Base-by-base conservation (phyloP, 2,888 invertebrate species). In the Nymphalis urticae region DNA sequence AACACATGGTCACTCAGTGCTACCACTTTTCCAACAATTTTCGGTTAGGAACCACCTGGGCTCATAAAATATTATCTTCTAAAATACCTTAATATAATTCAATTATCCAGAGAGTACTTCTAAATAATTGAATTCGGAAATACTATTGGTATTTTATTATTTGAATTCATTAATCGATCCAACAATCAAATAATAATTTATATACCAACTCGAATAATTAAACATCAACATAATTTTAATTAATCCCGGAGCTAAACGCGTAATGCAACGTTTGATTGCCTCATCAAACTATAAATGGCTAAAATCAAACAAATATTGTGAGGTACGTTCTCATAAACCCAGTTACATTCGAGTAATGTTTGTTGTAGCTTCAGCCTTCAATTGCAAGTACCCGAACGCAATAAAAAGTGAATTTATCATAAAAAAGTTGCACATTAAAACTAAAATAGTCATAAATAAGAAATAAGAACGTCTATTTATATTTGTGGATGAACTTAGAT, bases 381-480 rank as follows among this genome's bases (percentile, higher is more conserved):
- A 82, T 84, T 82, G 80, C 77, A 71, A 79, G 77, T 75, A 79
- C 76, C 79, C 77, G 80, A 77, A 80, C 76, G 79, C 76, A 84
- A 87, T 90, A 90, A 89, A 87, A 87, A 73, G 75, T 77, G 80
- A 86, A 87, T 87, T 86, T 87, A 90, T 89, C 88, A 89, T 89
- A 89, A 89, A 90, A n/a, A 91, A 89, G 86, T 88, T 87, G 85
- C 87, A 84, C 86, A 88, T 89, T 85, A 88, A 85, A 82, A 85
- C 85, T 86, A 82, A 85, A 89, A 86, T 85, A 85, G 85, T 83
- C 86, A 81, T 90, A 89, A 90, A 91, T 87, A 88, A 87, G 80
- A 87, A 89, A 90, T 89, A 87, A 87, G 85, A 87, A 81, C 85
- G 80, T 81, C 87, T 90, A 89, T 90, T 89, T 89, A 88, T 89